These are phyloP conservation scores for Hydractinia echinata DNA, from an alignment of 30 jellyfish, hydroid and myxozoan genomes.

Conservation along the genomic window DNA sequence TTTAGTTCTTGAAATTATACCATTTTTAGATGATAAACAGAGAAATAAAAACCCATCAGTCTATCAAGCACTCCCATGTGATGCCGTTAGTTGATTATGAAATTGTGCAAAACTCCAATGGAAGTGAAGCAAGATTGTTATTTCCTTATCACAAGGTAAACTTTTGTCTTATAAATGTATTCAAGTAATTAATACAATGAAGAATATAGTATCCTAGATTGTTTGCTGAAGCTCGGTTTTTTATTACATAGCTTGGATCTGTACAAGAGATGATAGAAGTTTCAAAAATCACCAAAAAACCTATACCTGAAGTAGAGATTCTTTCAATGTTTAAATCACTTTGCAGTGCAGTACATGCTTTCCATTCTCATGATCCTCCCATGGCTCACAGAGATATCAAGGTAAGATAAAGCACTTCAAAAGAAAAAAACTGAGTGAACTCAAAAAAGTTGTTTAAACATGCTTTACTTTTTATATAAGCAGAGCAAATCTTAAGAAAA, in stretches of 20 bases:
- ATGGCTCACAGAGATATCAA: slow-evolving; percentile 90
- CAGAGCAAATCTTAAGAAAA: too few relatives aligned
- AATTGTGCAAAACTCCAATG: slow-evolving; percentile 55
- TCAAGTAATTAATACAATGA: not conserved
- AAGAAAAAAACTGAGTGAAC: too few relatives aligned
- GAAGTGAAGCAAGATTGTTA: slow-evolving; percentile 78
- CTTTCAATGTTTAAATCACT: slow-evolving; percentile 49
- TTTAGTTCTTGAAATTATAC: not conserved
- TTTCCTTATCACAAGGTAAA: slow-evolving; percentile 86
- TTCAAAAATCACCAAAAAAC: slow-evolving; percentile 40
- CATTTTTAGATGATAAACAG: slow-evolving; percentile 70
- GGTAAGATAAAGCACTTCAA: slow-evolving; percentile 28
- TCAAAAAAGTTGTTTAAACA: too few relatives aligned
- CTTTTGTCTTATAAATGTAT: not conserved
- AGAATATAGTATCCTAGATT: not conserved
- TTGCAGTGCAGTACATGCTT: slow-evolving; percentile 82
- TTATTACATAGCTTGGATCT: slow-evolving; percentile 57
- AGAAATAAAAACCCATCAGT: slow-evolving; percentile 74
- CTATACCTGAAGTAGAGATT: slow-evolving; percentile 68
- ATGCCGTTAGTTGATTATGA: slow-evolving; percentile 92
- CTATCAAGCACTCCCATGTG: slow-evolving; percentile 57
- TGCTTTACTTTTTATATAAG: too few relatives aligned
- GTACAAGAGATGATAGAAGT: slow-evolving; percentile 90
- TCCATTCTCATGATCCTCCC: slow-evolving; percentile 72
- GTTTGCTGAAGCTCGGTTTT: not conserved